Base-by-base conservation (phyloP, 2,797 vertebrate genomes). In the Spinus olivaceus region DNA sequence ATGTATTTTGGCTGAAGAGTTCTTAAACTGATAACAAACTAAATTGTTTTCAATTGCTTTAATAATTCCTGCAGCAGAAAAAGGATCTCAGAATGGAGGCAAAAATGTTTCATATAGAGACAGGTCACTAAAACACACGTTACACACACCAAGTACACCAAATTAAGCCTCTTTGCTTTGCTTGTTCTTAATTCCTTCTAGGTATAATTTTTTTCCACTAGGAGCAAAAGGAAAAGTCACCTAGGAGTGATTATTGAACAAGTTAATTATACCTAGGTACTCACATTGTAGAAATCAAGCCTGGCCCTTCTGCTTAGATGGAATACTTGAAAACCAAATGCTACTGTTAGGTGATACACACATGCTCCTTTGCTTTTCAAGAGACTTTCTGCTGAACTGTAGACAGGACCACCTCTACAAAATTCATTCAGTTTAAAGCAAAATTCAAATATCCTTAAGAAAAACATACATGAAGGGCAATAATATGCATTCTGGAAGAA, bases 31-130 rank as follows among this genome's bases (percentile, higher is more conserved):
- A 16, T 28, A 80, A 67, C 7, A 70, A 67, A 59, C 4, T 20
- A 69, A 64, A 89, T 42, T 35, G 8, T 57, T 80, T 90, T 61
- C 70, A 93, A 87, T 25, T 82, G 57, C 30, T 47, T 87, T 93
- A 90, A 24, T 85, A 90, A 94, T 46, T 81, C 91, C 94, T 90
- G 73, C 35, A 92, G 73, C 78, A 79, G 73, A 80, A 92, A 47
- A 74, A 61, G 47, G 32, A 88, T 84, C 66, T 90, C 53, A 77
- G 51, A 92, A 87, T 23, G 6, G 41, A 84, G 47, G 84, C 77
- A 87, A 81, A 85, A 79, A 54, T 37, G 21, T 78, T 76, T 85
- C 21, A 66, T 51, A 56, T 88, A 88, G 50, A 50, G 53, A 89
- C 49, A 84, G 19, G 28, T 86, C 82, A 94, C 63, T 83, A 79